A percentile compares a stretch with the other conserved stretches of the same genome.
These are phyloP conservation scores for Fringilla coelebs DNA, from an alignment of 2,797 vertebrate genomes.

Conservation along the genomic window DNA sequence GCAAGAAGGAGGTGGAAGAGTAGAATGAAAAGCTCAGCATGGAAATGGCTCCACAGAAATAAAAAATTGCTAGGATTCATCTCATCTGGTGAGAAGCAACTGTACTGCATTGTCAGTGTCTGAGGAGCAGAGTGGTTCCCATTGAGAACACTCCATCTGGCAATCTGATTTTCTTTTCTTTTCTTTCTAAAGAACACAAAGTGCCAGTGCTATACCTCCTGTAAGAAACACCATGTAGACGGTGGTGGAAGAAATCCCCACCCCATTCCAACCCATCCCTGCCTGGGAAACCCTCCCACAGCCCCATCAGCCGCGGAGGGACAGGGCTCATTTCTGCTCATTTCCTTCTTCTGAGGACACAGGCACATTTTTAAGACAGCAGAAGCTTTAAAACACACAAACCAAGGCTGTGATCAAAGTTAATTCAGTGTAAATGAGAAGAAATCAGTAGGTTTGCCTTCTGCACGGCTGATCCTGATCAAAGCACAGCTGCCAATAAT, in stretches of 20 bases:
- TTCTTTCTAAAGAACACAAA: not conserved
- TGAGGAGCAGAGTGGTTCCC: not conserved
- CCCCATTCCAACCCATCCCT: not conserved
- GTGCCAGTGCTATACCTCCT: not conserved
- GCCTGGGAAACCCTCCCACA: not conserved
- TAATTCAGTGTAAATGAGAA: not conserved
- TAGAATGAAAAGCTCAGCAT: slow-evolving; percentile 10
- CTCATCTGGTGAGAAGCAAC: not conserved
- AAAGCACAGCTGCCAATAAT: slow-evolving; percentile 24
- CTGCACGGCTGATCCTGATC: not conserved
- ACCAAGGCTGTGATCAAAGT: not conserved
- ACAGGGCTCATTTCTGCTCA: not conserved
- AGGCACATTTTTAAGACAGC: not conserved
- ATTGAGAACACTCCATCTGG: not conserved
- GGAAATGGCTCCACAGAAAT: not conserved
- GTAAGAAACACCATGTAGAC: rapidly evolving
- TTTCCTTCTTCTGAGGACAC: not conserved
- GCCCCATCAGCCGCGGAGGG: rapidly evolving
- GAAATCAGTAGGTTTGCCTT: not conserved
- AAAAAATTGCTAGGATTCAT: not conserved
- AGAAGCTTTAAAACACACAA: not conserved
- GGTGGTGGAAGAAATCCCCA: not conserved
- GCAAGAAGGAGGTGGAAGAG: not conserved
- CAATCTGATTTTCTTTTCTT: not conserved
- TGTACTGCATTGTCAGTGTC: not conserved